phyloP scores from a whole-genome alignment of 2,888 invertebrate species.

The Hirudinaria manillensis region DNA sequence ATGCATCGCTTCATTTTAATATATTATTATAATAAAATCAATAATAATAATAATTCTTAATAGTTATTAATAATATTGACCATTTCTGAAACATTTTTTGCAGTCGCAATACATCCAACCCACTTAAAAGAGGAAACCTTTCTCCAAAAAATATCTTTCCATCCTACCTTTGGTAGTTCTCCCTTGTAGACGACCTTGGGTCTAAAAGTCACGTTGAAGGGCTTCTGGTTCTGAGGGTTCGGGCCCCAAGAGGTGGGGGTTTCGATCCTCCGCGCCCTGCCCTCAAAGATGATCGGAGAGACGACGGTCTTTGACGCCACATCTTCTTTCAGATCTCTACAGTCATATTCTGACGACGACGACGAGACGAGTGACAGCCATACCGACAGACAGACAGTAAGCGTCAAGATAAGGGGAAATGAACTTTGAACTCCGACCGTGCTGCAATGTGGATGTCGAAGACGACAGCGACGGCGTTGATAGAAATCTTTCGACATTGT shows the following conservation, averaged over 20 bases:
- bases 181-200: conserved; percentile 28
- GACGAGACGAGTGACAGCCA: not conserved
- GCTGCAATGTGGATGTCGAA: not conserved
- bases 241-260: not conserved
- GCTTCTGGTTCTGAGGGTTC: not conserved
- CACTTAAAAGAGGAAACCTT: no score
- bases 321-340: conserved; percentile 24
- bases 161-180: not conserved
- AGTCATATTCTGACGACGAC: conserved; percentile 10
- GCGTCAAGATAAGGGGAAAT: not conserved
- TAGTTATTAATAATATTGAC: not conserved
- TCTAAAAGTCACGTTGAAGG: conserved; percentile 32
- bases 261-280: conserved; percentile 24
- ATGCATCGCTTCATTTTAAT: no score
- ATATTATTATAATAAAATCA: no score
- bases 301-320: conserved; percentile 29
- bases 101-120: no score
- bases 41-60: no score
- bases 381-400: not conserved
- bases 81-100: not conserved
- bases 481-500: no score
- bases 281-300: conserved; percentile 28
- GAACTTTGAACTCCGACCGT: not conserved
- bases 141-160: no score
- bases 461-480: not conserved